Conservation (phyloP, 2,888 invertebrate genomes). For the Amblyjoppa fuscipennis region DNA sequence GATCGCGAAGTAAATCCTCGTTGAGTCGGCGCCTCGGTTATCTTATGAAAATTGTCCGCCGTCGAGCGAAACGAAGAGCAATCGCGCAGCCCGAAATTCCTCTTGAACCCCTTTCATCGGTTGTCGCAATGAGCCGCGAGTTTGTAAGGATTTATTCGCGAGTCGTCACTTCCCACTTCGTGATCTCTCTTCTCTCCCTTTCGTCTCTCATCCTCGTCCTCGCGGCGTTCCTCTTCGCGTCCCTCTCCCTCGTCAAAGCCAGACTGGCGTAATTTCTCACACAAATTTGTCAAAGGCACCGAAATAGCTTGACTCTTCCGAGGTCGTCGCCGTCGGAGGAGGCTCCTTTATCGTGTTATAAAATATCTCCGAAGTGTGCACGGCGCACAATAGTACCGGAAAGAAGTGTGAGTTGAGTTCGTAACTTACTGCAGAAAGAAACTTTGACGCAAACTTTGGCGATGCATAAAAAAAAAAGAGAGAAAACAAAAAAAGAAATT, state of each 20-base stretch:
- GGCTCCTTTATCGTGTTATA: constrained; percentile 66
- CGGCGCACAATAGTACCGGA: background rate
- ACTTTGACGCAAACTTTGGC: background rate
- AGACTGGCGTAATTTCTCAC: constrained; percentile 66
- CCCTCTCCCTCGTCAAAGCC: constrained; percentile 60
- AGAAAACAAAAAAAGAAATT: background rate
- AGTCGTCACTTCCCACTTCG: constrained; percentile 50
- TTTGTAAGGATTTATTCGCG: constrained; percentile 64
- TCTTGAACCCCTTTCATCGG: constrained; percentile 3
- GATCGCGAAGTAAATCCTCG: background rate
- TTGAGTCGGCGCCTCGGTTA: background rate
- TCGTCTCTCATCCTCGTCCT: constrained; percentile 1
- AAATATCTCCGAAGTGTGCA: constrained; percentile 55
- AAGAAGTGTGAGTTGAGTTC: background rate
- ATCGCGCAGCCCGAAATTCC: background rate
- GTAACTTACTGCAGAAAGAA: constrained; percentile 10
- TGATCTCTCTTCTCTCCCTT: constrained; percentile 5
- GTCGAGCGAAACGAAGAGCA: constrained; percentile 8
- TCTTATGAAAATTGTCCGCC: background rate
- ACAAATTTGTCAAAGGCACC: constrained; percentile 67
- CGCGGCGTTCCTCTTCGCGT: background rate
- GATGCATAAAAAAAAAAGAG: background rate
- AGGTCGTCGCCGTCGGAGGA: constrained; percentile 58
- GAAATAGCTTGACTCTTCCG: constrained; percentile 66
- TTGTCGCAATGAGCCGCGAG: constrained; percentile 48